Evolutionary conservation across 2,888 invertebrate genomes (phyloP), one percentile per base, ranked within the genome.

Genomic region (Ichneumoninae sp.): DNA sequence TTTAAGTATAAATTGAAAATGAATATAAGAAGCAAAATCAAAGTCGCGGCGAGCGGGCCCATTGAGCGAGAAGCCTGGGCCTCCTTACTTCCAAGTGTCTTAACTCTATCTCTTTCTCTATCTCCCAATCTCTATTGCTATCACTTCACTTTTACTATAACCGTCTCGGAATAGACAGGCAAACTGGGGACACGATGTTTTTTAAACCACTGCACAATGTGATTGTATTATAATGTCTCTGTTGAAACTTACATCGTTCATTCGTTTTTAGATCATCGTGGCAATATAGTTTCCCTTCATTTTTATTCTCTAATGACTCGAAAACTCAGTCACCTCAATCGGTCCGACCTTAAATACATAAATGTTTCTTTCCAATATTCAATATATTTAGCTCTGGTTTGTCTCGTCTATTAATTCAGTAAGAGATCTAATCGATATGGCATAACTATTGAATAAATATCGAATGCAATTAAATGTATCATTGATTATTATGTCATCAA

Each of bases 11-110:
- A 22, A 88, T 91, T 77, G 88, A 89, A 87, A 81, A 90, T 89
- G 90, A 88, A 91, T 90, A 88, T 90, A 88, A 79, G 82, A 89
- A 89, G 86, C 86, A 85, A 89, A 88, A 89, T 89, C 87, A 92
- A 91, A 92, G 91, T 91, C 90, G 88, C 87, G 85, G 86, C 85
- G 89, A 90, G 90, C 86, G 79, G 89, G 90, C 89, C 90, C 90
- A 89, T 88, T 68, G 85, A 86, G 87, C 78, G 85, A 88, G 86
- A 88, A 88, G 88, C 85, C 88, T 90, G 91, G 88, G 90, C 91
- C 86, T 88, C 91, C 90, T 88, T 90, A 92, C 92, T 93, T 92
- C 91, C 91, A 92, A 92, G 92, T 92, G 92, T 93, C 92, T 92
- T 92, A 92, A 76, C 66, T 81, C 44, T 84, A 65, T 73, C 77